Conservation (phyloP, 1,140 invertebrate species). For the Psix sp. region DNA sequence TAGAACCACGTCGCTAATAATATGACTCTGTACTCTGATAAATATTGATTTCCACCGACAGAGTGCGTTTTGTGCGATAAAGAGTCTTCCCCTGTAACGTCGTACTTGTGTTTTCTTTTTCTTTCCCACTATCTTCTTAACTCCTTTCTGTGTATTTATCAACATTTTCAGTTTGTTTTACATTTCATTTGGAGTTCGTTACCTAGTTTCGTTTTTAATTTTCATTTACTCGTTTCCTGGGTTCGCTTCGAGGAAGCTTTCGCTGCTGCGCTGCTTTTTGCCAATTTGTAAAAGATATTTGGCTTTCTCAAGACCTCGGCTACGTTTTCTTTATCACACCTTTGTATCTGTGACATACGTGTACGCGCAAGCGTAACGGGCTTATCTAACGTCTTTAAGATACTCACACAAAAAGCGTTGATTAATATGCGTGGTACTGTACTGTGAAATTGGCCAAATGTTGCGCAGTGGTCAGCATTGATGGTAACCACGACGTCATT, state of each 20-base stretch:
- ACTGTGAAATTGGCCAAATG: conserved; percentile 72
- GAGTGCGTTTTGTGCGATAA: no score
- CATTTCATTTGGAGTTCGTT: conserved; percentile 59
- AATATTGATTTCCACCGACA: no score
- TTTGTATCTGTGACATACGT: no score
- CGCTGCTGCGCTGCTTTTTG: conserved; percentile 76
- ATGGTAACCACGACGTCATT: conserved; percentile 59
- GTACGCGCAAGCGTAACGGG: conserved; percentile 36
- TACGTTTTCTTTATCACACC: conserved; percentile 54
- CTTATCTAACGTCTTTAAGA: conserved; percentile 41
- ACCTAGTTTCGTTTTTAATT: conserved; percentile 68
- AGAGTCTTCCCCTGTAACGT: no score
- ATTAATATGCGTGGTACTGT: conserved; percentile 57
- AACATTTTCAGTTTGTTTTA: conserved; percentile 35
- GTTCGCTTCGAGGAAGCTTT: conserved; percentile 74
- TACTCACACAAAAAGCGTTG: conserved; percentile 40
- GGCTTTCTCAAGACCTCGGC: conserved; percentile 62
- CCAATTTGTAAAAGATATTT: conserved; percentile 70
- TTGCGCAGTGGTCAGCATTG: conserved; percentile 72
- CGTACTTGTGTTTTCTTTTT: no score
- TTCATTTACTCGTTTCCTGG: conserved; percentile 68
- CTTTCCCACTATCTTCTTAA: no score
- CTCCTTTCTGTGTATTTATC: conserved; percentile 2
- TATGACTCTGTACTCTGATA: no score
- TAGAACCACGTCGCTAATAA: no score